Evolutionary conservation across 2,888 invertebrate genomes (phyloP).

Genomic region (Epistrophella euchroma): DNA sequence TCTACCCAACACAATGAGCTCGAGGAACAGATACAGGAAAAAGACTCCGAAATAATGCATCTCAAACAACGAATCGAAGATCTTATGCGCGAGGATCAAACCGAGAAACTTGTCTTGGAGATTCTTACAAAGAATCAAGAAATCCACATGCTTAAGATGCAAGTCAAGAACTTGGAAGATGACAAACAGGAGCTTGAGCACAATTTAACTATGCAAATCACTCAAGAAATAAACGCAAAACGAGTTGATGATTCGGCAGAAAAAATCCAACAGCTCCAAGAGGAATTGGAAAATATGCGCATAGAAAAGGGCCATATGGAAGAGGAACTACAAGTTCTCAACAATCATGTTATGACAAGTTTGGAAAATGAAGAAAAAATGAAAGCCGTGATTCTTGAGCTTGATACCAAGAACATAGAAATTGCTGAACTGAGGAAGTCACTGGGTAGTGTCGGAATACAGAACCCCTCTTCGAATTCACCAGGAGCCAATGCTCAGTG

Average conservation of each 20-base stretch:
- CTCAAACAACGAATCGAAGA: constrained; percentile 83
- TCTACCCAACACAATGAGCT: constrained; percentile 75
- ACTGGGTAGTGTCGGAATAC: constrained; percentile 77
- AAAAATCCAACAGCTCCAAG: constrained; percentile 77
- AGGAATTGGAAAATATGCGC: constrained; percentile 77
- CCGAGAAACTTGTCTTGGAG: constrained; percentile 82
- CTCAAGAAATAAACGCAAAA: constrained; percentile 77
- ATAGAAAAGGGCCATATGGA: constrained; percentile 82
- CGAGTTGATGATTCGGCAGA: constrained; percentile 56
- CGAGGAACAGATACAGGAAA: constrained; percentile 80
- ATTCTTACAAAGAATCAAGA: constrained; percentile 83
- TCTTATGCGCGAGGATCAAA: constrained; percentile 83
- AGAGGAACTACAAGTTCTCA: constrained; percentile 82
- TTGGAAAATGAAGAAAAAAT: constrained; percentile 82
- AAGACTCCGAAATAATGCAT: constrained; percentile 82
- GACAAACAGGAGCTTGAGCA: constrained; percentile 83
- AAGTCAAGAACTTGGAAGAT: constrained; percentile 83
- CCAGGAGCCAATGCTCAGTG: constrained; percentile 81
- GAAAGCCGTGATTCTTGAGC: constrained; percentile 80
- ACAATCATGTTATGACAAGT: constrained; percentile 82
- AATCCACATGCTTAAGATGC: constrained; percentile 82
- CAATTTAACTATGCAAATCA: constrained; percentile 80
- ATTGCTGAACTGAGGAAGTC: constrained; percentile 81
- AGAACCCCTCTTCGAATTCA: constrained; percentile 34
- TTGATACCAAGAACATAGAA: constrained; percentile 83